Evolutionary conservation across 2,888 invertebrate genomes (phyloP).

Genomic region (Hemistola chrysoprasaria): DNA sequence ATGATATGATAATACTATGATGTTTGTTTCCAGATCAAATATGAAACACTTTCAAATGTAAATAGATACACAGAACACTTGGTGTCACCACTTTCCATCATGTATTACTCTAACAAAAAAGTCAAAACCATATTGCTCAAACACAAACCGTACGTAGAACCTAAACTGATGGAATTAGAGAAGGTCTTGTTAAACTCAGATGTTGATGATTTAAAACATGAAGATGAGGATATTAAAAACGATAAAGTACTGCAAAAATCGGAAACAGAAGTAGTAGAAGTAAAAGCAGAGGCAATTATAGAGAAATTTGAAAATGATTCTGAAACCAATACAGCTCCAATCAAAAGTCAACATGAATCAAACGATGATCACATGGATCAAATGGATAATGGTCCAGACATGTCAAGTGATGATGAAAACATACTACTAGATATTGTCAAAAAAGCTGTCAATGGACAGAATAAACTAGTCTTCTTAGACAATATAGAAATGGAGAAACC

Average conservation of each 20-base stretch:
- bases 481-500: conserved; percentile 15
- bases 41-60: conserved; percentile 35
- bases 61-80: conserved; percentile 18
- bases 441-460: conserved; percentile 28
- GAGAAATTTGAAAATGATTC: conserved; percentile 12
- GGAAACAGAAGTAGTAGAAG: not conserved
- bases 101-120: conserved; percentile 7
- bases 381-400: conserved; percentile 9
- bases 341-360: not conserved
- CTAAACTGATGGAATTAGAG: conserved; percentile 4
- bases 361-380: conserved; percentile 8
- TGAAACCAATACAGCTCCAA: conserved; percentile 1
- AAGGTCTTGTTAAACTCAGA: conserved; percentile 12
- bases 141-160: conserved; percentile 6
- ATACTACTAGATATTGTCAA: conserved; percentile 29
- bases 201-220: conserved; percentile 13
- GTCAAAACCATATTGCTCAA: conserved; percentile 15
- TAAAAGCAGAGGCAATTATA: conserved; percentile 1
- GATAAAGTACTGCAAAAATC: not conserved
- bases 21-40: conserved; percentile 41
- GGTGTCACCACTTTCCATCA: conserved; percentile 15
- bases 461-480: conserved; percentile 26
- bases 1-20: no score
- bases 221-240: not conserved
- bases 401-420: conserved; percentile 27